A percentile compares a stretch with the other conserved stretches of the same genome.
phyloP scores from a whole-genome alignment of 2,113 vertebrate species.

The Mohoua ochrocephala region DNA sequence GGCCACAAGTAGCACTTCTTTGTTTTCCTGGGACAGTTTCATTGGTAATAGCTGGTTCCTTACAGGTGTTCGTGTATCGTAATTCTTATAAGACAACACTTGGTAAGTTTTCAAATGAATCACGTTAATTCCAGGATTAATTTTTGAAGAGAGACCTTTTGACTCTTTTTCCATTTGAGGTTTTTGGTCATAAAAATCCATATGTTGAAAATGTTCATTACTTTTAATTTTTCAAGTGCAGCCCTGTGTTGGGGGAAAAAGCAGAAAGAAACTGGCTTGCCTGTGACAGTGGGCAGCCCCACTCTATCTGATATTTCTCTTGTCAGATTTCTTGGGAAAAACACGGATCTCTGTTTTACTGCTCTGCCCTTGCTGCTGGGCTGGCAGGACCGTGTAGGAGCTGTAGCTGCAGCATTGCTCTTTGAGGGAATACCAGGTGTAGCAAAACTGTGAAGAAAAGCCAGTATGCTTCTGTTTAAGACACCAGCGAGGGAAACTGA shows the following conservation, averaged over 20 bases:
- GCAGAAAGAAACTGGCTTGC: neutral
- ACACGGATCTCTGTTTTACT: neutral
- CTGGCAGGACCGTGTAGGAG: neutral
- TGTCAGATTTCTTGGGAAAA: neutral
- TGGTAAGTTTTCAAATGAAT: slow-evolving; percentile 11
- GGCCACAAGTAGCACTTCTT: slow-evolving; percentile 27
- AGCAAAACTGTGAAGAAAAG: neutral
- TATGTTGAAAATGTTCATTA: slow-evolving; percentile 5
- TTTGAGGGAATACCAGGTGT: neutral
- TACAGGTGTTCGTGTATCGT: neutral
- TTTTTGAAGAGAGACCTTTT: neutral
- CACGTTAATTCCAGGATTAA: neutral
- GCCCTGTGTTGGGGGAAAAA: neutral
- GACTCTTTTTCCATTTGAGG: neutral
- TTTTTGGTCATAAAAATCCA: slow-evolving; percentile 7
- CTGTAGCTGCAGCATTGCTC: neutral
- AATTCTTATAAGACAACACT: neutral
- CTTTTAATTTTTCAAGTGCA: neutral
- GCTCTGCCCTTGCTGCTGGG: neutral
- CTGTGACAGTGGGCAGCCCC: neutral
- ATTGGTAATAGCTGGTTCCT: neutral
- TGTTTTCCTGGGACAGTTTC: neutral
- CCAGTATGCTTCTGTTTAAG: neutral
- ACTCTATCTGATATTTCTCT: neutral
- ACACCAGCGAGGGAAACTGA: neutral